Percentiles rank a stretch among this genome's conserved stretches.
Evolutionary conservation across 2,888 invertebrate genomes (phyloP).

Genomic region (Microplitis manilae): DNA sequence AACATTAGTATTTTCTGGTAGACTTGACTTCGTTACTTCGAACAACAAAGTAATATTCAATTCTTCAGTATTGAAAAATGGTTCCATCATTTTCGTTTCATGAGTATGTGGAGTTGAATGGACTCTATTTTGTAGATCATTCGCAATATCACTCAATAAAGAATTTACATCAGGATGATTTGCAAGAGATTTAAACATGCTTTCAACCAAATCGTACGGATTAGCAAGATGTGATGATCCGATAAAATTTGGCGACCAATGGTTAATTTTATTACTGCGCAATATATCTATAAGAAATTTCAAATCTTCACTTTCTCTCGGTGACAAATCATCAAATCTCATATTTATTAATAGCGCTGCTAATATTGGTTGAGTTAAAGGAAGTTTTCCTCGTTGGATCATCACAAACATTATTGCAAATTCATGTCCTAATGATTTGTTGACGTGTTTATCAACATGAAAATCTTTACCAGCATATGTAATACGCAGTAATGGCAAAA

Average conservation of each 20-base stretch:
- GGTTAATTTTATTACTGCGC: conserved; percentile 42
- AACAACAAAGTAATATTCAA: conserved; percentile 47
- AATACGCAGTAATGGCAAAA: conserved; percentile 40
- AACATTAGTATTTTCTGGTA: conserved; percentile 36
- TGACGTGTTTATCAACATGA: conserved; percentile 25
- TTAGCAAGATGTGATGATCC: conserved; percentile 33
- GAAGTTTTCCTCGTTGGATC: conserved; percentile 40
- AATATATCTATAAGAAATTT: conserved; percentile 48
- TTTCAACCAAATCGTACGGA: conserved; percentile 42
- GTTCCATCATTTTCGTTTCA: conserved; percentile 34
- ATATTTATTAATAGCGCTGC: conserved; percentile 48
- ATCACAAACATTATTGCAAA: conserved; percentile 47
- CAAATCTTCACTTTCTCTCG: conserved; percentile 46
- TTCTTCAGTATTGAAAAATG: conserved; percentile 41
- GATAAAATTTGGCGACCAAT: conserved; percentile 45
- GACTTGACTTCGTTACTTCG: conserved; percentile 25
- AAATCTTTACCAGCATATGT: neutral
- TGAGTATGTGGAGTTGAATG: conserved; percentile 16
- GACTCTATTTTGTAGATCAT: conserved; percentile 31
- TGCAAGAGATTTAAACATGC: conserved; percentile 39
- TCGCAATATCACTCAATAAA: conserved; percentile 33
- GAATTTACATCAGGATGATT: conserved; percentile 39
- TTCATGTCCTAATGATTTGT: conserved; percentile 43
- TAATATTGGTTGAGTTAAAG: conserved; percentile 50
- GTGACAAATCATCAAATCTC: conserved; percentile 42